phyloP scores from a whole-genome alignment of 2,113 vertebrate species.

The Alethe diademata region DNA sequence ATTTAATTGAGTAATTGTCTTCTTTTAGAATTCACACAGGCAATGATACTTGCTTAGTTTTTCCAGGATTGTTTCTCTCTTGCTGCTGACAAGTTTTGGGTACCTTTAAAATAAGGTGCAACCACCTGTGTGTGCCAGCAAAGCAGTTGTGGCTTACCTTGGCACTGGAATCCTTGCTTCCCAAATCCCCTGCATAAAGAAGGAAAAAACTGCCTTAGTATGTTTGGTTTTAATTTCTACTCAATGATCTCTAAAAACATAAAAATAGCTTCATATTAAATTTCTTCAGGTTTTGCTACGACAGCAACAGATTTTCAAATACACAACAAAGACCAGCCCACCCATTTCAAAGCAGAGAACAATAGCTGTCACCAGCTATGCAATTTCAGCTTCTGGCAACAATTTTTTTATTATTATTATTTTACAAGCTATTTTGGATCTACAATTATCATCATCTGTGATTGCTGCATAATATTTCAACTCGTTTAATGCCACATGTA shows the following conservation, averaged over 20 bases:
- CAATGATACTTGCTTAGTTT: not conserved
- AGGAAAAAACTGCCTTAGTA: slow-evolving; percentile 32
- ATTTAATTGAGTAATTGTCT: not conserved
- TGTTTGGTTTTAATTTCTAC: not conserved
- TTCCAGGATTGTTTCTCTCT: not conserved
- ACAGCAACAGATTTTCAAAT: slow-evolving; percentile 12
- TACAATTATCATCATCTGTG: not conserved
- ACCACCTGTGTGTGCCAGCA: not conserved
- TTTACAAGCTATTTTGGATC: slow-evolving; percentile 41
- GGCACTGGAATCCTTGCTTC: slow-evolving; percentile 84
- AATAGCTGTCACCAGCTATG: slow-evolving; percentile 11
- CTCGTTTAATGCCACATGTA: not conserved
- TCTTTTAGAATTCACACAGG: not conserved
- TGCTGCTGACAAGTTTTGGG: not conserved
- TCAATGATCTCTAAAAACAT: not conserved
- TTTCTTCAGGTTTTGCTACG: not conserved
- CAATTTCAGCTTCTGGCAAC: slow-evolving; percentile 49
- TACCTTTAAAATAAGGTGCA: not conserved
- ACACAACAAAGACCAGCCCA: slow-evolving; percentile 14
- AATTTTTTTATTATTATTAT: slow-evolving; percentile 44
- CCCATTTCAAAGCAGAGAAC: slow-evolving; percentile 17
- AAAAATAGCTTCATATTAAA: slow-evolving; percentile 9
- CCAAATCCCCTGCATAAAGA: slow-evolving; percentile 78
- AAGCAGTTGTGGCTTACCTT: slow-evolving; percentile 72
- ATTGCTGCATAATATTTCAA: slow-evolving; percentile 19